Evolutionary conservation across 2,888 invertebrate genomes (phyloP), one percentile per base, ranked within the genome.

Genomic region (Amphipoea oculea): DNA sequence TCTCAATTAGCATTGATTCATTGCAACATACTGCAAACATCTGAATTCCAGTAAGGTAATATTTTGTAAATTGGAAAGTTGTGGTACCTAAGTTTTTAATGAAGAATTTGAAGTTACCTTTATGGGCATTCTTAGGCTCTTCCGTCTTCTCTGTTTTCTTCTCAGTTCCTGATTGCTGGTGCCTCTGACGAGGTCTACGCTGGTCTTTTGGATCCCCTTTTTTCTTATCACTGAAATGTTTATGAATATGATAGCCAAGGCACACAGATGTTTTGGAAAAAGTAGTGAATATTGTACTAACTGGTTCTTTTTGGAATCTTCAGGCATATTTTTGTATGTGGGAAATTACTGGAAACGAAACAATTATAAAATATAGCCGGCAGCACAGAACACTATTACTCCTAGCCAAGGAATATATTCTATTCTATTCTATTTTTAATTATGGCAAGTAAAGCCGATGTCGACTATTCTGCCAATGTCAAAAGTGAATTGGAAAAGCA

Each of bases 201-300:
- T 96, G 96, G 36, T 96, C 96, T 88, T 96, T 96, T 0, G 96
- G 92, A 29, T 95, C 95, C 90, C 91, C 89, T 86, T 92, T 94
- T 72, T 90, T 92, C 88, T 94, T 95, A 67, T 93, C 93, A 79
- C 95, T 96, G 88, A 75, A 93, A 94, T 69, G 57, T 42, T 42
- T 62, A 60, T 23, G 29, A 63, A 51, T 14, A 51, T 63, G 7
- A 57, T 60, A 73, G 23, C 17, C 12, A 69, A 40, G 4, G 20
- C 23, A 51, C 14, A 29, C 29, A 54, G 0, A 36, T 51, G 23
- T n/a, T 45, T 42, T 14, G 9, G 12, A 60, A 66, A 65, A 17
- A 17, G 20, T n/a, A 17, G 42, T 73, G 3, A 54, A n/a, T 62
- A 36, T 60, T 62, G 36, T 60, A 92, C 94, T 92, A 73, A 96